phyloP scores from a whole-genome alignment of 2,888 invertebrate genomes.

The Tetragonula carbonaria region DNA sequence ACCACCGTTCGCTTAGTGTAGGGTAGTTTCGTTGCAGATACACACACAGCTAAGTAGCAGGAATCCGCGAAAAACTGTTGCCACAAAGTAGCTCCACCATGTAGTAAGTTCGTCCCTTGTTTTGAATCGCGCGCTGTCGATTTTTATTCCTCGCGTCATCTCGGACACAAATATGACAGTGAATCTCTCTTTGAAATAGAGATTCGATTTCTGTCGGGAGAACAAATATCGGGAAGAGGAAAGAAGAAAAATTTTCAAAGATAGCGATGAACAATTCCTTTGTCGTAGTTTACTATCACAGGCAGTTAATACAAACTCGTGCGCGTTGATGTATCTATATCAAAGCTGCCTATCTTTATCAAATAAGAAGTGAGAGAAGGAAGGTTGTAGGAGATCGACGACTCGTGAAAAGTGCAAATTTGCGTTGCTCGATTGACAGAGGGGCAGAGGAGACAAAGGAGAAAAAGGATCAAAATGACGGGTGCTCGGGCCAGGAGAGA shows the following conservation, averaged over 20 bases:
- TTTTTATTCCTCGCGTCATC: neutral
- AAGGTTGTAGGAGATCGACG: too few species aligned
- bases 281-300: conserved; percentile 43
- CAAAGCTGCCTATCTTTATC: conserved; percentile 40
- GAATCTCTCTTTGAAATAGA: too few species aligned
- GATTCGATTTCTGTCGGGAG: too few species aligned
- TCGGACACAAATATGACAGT: too few species aligned
- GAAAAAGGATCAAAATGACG: conserved; percentile 32
- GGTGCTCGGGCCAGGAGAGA: conserved; percentile 32
- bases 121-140: too few species aligned
- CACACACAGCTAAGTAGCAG: neutral
- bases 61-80: conserved; percentile 27
- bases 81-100: neutral
- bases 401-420: conserved; percentile 30
- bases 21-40: neutral
- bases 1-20: neutral
- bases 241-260: neutral
- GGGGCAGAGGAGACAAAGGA: neutral
- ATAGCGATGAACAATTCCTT: conserved; percentile 18
- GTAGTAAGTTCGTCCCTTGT: too few species aligned
- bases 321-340: conserved; percentile 13
- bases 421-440: conserved; percentile 12
- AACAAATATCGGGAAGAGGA: neutral
- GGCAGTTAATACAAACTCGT: conserved; percentile 17
- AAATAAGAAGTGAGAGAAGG: conserved; percentile 46